phyloP scores from a whole-genome alignment of 2,888 invertebrate species.

The Tinea semifulvella region DNA sequence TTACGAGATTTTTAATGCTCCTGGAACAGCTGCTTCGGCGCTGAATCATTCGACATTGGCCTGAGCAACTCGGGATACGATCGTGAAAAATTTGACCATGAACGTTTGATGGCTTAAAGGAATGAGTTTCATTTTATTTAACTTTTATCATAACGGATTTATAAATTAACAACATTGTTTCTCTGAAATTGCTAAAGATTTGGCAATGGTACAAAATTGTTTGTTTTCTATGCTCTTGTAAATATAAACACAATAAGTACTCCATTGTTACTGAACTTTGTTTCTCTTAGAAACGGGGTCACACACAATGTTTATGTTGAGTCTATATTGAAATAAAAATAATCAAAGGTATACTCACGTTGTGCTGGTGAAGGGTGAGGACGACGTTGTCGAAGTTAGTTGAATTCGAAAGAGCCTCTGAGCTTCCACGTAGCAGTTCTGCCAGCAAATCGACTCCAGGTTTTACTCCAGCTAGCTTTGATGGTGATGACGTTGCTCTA shows the following conservation, averaged over 20 bases:
- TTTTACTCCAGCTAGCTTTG: constrained; percentile 73
- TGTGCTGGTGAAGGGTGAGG: constrained; percentile 57
- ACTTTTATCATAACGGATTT: not conserved
- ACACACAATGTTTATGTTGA: constrained; percentile 9
- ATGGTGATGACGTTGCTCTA: constrained; percentile 81
- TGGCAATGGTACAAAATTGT: constrained; percentile 39
- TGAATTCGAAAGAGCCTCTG: constrained; percentile 76
- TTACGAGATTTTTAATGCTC: constrained; percentile 51
- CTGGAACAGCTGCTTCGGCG: constrained; percentile 46
- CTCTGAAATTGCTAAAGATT: constrained; percentile 19
- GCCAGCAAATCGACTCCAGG: constrained; percentile 73
- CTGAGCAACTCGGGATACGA: constrained; percentile 22
- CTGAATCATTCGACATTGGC: constrained; percentile 59
- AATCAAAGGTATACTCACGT: constrained; percentile 41
- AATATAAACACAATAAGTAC: constrained; percentile 47
- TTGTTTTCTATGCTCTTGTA: constrained; percentile 38
- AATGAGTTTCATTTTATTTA: not conserved
- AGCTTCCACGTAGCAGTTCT: constrained; percentile 80
- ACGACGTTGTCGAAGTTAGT: constrained; percentile 61
- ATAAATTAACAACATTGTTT: not conserved
- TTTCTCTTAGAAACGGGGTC: constrained; percentile 27
- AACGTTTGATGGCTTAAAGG: constrained; percentile 1
- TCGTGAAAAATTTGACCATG: constrained; percentile 2
- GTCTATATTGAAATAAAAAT: not conserved
- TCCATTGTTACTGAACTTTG: constrained; percentile 38